phyloP scores from a whole-genome alignment of 2,797 vertebrate species.

The Phataginus tricuspis region DNA sequence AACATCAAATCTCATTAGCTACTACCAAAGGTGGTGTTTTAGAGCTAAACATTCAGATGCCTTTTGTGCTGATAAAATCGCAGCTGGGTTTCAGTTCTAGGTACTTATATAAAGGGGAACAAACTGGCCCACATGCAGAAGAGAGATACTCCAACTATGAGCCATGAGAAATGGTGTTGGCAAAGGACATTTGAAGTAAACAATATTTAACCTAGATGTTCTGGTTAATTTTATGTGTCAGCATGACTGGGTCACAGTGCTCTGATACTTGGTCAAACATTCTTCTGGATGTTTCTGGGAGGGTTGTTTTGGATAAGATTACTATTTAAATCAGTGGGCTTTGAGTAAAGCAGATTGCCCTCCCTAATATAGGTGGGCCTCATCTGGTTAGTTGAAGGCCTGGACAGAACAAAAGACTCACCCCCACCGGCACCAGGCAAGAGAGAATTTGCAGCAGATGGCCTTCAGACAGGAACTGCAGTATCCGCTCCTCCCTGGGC shows the following conservation, averaged over 20 bases:
- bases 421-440: rapidly evolving
- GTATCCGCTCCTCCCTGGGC: rapidly evolving
- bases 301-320: not conserved
- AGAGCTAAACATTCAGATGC: not conserved
- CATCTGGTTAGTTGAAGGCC: not conserved
- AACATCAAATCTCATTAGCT: not conserved
- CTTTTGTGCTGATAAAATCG: not conserved
- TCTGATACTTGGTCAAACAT: not conserved
- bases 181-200: not conserved
- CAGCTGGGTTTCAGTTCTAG: not conserved
- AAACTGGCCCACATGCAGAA: not conserved
- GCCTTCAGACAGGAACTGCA: not conserved
- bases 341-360: not conserved
- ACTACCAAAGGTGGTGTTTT: not conserved
- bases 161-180: not conserved
- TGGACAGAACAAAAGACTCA: not conserved
- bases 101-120: not conserved
- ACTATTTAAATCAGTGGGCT: not conserved
- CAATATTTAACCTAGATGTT: not conserved
- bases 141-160: not conserved
- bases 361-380: not conserved
- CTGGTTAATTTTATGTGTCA: not conserved
- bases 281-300: not conserved
- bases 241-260: not conserved
- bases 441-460: not conserved